Conservation (phyloP, 2,113 vertebrate species). For the Fregata magnificens region DNA sequence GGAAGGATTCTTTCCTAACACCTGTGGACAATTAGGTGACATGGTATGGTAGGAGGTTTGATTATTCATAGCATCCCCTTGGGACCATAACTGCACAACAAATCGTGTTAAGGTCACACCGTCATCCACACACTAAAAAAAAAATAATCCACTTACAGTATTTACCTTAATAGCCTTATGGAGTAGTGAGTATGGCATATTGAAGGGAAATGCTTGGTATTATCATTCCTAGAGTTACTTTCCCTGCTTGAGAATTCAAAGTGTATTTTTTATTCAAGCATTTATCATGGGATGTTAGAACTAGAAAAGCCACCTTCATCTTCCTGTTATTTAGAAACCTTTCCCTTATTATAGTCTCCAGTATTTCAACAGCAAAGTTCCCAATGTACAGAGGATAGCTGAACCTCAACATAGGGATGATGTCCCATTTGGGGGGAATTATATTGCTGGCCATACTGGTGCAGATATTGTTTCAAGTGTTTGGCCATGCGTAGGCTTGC, state of each 20-base stretch:
- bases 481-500: neutral
- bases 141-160: neutral
- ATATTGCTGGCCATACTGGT: neutral
- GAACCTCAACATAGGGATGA: neutral
- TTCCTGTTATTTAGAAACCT: neutral
- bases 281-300: neutral
- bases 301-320: neutral
- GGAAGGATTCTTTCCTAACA: neutral
- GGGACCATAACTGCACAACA: neutral
- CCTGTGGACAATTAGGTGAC: neutral
- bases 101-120: neutral
- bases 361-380: neutral
- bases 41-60: neutral
- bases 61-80: neutral
- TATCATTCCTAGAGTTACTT: neutral
- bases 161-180: neutral
- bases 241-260: neutral
- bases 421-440: neutral
- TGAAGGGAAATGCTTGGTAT: neutral
- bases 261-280: neutral
- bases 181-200: neutral
- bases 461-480: neutral
- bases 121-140: neutral
- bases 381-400: rapidly evolving
- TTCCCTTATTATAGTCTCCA: neutral